Percentiles rank a stretch among this genome's conserved stretches.
phyloP scores from a whole-genome alignment of 2,888 invertebrate species.

The Thelaira solivaga region DNA sequence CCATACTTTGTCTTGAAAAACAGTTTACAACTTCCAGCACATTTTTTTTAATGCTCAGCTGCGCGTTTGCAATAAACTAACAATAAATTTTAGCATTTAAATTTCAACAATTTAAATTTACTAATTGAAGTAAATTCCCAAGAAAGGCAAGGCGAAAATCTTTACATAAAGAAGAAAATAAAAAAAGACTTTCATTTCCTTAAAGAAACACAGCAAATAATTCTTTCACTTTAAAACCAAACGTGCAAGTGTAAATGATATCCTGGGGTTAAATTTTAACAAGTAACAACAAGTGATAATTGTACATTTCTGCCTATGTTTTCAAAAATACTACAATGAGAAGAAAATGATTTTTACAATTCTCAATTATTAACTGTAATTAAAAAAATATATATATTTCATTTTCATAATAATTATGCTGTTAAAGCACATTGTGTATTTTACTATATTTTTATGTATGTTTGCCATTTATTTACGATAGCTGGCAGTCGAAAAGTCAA shows the following conservation, averaged over 20 bases:
- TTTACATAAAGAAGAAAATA: neutral
- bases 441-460: neutral
- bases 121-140: constrained; percentile 1
- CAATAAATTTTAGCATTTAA: neutral
- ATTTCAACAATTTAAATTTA: neutral
- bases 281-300: constrained; percentile 42
- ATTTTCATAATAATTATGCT: constrained; percentile 44
- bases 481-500: constrained; percentile 41
- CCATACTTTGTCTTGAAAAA: too few relatives aligned
- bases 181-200: constrained; percentile 39
- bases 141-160: neutral
- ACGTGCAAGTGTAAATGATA: constrained; percentile 45
- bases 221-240: constrained; percentile 44
- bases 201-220: constrained; percentile 16
- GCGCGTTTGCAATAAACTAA: neutral
- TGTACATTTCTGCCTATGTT: constrained; percentile 9
- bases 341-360: constrained; percentile 14
- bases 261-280: constrained; percentile 47
- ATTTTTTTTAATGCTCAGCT: too few relatives aligned
- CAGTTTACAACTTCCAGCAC: too few relatives aligned
- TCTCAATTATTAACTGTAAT: constrained; percentile 34
- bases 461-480: neutral
- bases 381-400: constrained; percentile 45
- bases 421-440: neutral
- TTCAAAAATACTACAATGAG: neutral